Percentiles rank a stretch among this genome's conserved stretches.
phyloP scores from a whole-genome alignment of 2,888 invertebrate species.

The Congeria kusceri region DNA sequence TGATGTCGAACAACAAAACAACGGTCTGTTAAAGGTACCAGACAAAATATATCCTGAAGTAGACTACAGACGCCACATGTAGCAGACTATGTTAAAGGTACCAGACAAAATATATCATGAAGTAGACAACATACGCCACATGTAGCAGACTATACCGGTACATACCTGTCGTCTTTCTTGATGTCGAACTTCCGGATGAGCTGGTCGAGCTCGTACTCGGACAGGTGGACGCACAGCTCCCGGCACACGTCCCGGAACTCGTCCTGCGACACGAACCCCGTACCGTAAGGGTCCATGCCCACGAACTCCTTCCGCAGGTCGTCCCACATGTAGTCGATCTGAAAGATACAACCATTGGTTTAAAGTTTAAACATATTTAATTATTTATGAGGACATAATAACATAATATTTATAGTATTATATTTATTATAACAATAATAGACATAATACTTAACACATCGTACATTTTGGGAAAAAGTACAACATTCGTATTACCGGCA shows the following conservation, averaged over 20 bases:
- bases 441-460: too few species aligned
- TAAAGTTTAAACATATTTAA: too few species aligned
- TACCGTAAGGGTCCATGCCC: conserved; percentile 84
- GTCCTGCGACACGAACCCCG: conserved; percentile 81
- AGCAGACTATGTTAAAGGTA: too few species aligned
- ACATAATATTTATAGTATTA: background rate
- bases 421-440: background rate
- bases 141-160: background rate
- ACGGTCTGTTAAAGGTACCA: too few species aligned
- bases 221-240: conserved; percentile 84
- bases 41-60: too few species aligned
- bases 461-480: too few species aligned
- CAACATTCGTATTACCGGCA: too few species aligned
- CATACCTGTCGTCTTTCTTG: conserved; percentile 79
- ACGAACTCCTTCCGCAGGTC: conserved; percentile 83
- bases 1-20: too few species aligned
- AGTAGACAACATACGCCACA: background rate
- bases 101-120: too few species aligned
- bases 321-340: conserved; percentile 85
- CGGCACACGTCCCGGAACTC: conserved; percentile 84
- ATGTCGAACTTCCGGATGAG: conserved; percentile 80
- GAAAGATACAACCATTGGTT: too few species aligned
- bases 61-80: too few species aligned
- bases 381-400: too few species aligned
- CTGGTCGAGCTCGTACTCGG: conserved; percentile 80